Percentiles rank a stretch among this genome's conserved stretches.
These are phyloP conservation scores for Dysidea cf. avara DNA, from an alignment of 37 sponge, comb jelly and placozoan species.

Conservation along the genomic window DNA sequence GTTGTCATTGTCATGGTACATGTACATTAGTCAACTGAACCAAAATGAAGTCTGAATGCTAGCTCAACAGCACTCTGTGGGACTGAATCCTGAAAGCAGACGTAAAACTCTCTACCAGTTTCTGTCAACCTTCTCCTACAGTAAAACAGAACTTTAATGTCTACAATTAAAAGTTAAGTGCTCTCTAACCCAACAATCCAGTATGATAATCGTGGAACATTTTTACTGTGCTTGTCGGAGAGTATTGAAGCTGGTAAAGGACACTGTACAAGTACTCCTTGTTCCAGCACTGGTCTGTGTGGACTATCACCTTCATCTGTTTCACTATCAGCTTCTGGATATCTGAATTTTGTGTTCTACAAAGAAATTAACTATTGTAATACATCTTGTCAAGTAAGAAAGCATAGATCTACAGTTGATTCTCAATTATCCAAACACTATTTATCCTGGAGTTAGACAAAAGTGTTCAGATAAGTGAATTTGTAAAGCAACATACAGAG, in stretches of 20 bases:
- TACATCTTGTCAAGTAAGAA: too few species aligned
- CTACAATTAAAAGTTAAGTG: neutral
- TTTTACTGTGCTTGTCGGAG: constrained; percentile 2
- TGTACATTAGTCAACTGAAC: constrained; percentile 1
- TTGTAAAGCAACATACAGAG: too few species aligned
- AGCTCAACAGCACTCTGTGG: constrained; percentile 67
- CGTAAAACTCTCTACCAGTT: constrained; percentile 40
- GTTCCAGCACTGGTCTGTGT: constrained; percentile 36
- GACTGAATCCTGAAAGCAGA: constrained; percentile 62
- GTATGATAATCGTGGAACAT: constrained; percentile 35
- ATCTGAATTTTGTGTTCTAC: too few species aligned
- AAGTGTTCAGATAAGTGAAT: too few species aligned
- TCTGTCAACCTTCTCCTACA: constrained; percentile 45
- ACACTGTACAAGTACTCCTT: constrained; percentile 51
- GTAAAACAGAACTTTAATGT: neutral
- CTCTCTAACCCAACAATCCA: constrained; percentile 70
- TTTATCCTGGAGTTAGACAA: too few species aligned
- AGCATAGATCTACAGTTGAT: too few species aligned
- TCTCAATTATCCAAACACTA: too few species aligned
- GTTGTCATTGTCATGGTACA: too few species aligned
- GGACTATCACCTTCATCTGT: constrained; percentile 5
- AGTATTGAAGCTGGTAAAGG: neutral
- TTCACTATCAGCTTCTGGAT: constrained; percentile 18
- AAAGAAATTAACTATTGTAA: too few species aligned
- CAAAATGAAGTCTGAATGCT: constrained; percentile 69